These are phyloP conservation scores for Melinopterus prodromus DNA, from an alignment of 2,888 invertebrate genomes.

Conservation along the genomic window DNA sequence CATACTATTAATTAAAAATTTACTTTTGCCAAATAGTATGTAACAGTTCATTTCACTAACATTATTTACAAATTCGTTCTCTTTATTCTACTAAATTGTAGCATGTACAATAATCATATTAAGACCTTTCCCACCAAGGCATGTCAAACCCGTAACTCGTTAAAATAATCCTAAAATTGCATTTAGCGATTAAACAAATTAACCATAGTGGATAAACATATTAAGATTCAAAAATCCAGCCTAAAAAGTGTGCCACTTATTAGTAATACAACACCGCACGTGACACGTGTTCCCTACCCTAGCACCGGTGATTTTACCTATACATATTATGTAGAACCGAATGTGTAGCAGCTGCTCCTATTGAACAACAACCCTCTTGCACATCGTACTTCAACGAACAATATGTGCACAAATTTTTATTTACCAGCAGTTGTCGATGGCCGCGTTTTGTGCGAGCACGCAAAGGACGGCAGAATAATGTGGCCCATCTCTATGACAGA, in stretches of 20 bases:
- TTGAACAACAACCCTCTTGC: background rate
- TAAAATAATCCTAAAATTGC: background rate
- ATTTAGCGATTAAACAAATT: background rate
- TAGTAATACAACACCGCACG: background rate
- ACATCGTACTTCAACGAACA: background rate
- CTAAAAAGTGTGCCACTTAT: background rate
- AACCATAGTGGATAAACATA: background rate
- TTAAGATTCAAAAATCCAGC: background rate
- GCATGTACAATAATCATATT: no score
- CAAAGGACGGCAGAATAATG: background rate
- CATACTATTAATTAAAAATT: no score
- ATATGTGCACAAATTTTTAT: background rate
- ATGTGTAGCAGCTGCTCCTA: background rate
- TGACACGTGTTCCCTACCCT: background rate
- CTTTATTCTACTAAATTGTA: no score
- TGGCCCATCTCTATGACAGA: background rate
- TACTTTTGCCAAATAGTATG: no score
- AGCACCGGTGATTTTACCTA: background rate
- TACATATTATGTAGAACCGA: background rate
- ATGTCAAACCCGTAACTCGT: background rate
- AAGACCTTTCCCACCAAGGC: no score
- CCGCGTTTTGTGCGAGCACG: background rate
- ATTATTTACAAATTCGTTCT: no score
- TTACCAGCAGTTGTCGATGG: background rate
- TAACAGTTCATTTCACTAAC: no score